A percentile compares a stretch with the other conserved stretches of the same genome.
Evolutionary conservation across 2,797 vertebrate genomes (phyloP).

Genomic region (Chaunax sp.): DNA sequence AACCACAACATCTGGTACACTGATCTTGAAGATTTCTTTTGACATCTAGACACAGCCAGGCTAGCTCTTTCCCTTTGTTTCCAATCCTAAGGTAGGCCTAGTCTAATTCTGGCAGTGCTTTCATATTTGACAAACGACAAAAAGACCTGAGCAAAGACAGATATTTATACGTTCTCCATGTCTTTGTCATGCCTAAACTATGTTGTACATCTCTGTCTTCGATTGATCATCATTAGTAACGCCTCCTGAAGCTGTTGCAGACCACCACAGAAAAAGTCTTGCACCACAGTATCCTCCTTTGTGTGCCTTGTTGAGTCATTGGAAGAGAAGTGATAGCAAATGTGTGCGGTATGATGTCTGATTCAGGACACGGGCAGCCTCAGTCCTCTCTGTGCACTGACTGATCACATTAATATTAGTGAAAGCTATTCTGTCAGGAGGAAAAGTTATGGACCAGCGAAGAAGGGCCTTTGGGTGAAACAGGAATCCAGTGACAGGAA

Average conservation of each 20-base stretch:
- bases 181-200: neutral
- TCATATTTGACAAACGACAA: too few relatives aligned
- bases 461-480: constrained; percentile 49
- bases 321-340: constrained; percentile 59
- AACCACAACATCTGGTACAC: too few relatives aligned
- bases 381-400: constrained; percentile 70
- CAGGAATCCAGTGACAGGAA: constrained; percentile 62
- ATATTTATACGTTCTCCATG: neutral
- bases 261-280: constrained; percentile 21
- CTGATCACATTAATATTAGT: constrained; percentile 79
- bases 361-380: constrained; percentile 63
- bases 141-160: neutral
- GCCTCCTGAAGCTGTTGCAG: constrained; percentile 40
- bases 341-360: constrained; percentile 71
- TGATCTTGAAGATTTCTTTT: too few relatives aligned
- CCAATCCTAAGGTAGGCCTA: too few relatives aligned
- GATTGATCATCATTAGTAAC: constrained; percentile 1
- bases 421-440: constrained; percentile 73
- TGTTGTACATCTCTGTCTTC: constrained; percentile 9
- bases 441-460: constrained; percentile 59
- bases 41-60: too few relatives aligned
- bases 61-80: too few relatives aligned
- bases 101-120: too few relatives aligned
- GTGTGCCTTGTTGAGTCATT: constrained; percentile 56
- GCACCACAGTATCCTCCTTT: constrained; percentile 1